Base-by-base conservation (phyloP, 2,113 vertebrate species). In the Morone chrysops region DNA sequence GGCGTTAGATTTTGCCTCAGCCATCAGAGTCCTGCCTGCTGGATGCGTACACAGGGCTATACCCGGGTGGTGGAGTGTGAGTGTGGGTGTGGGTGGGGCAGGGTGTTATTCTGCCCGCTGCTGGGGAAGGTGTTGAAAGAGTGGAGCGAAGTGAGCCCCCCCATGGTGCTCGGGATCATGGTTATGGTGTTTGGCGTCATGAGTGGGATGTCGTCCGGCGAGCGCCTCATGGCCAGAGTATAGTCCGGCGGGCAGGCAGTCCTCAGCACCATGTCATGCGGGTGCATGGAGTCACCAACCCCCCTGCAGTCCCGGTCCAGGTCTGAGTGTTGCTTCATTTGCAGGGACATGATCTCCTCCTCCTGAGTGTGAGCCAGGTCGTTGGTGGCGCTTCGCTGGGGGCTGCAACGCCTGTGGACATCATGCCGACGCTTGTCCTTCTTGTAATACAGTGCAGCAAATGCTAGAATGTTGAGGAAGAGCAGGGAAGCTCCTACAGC, bases 31-130 rank as follows among this genome's bases (percentile, higher is more conserved):
- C 89, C 77, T 60, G 78, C 79, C 82, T 78, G 69, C 17, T 57
- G 79, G 81, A 59, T 71, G 69, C 25, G 22, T 83, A 62, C 69
- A 80, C 48, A 53, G 96, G 97, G 98, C 97, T 99, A 99, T 99
- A 99, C 98, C 96, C 98, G 97, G 95, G 98, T 99, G 94, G 98
- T 99, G 94, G 98, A 99, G 93, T 99, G 98, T 97, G 98, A 99
- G 95, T 99, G 98, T 75, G 97, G 97, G 78, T 98, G 97, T 41
- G 97, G 96, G 82, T 98, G 98, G 70, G 98, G 97, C 95, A 99
- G 96, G 84, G 97, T 99, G 93, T 97, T 99, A 92, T 98, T 99
- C 94, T 99, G 98, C 96, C 97, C 98, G 87, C 97, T 97, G 95
- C 96, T 97, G 63, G 98, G 96, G 92, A 97, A 99, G 83, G 97